phyloP scores from a whole-genome alignment of 2,888 invertebrate species.

The Nematopogon swammerdamellus region DNA sequence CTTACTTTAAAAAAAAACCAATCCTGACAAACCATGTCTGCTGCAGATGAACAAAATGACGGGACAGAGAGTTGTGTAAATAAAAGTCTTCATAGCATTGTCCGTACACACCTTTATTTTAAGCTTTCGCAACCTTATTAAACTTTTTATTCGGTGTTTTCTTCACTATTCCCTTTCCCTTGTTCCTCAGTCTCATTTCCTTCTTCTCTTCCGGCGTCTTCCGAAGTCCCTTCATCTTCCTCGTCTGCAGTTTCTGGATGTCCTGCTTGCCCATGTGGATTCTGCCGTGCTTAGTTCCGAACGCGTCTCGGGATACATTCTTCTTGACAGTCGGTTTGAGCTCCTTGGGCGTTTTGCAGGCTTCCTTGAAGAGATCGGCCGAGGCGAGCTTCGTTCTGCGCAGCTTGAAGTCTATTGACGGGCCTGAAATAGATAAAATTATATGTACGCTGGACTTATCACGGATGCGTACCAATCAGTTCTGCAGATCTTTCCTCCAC shows the following conservation, averaged over 20 bases:
- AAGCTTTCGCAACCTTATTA: too few relatives aligned
- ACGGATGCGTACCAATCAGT: too few relatives aligned
- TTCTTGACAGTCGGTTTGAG: slow-evolving; percentile 81
- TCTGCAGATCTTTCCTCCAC: too few relatives aligned
- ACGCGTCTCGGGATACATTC: slow-evolving; percentile 82
- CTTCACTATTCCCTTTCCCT: slow-evolving; percentile 26
- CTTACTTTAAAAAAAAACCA: too few relatives aligned
- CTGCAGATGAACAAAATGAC: too few relatives aligned
- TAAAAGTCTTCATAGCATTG: too few relatives aligned
- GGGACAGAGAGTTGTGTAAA: too few relatives aligned
- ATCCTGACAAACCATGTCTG: too few relatives aligned
- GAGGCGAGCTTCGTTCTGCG: slow-evolving; percentile 87
- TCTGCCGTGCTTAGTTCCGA: slow-evolving; percentile 88
- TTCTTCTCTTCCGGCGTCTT: slow-evolving; percentile 70
- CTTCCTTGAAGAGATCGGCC: slow-evolving; percentile 81
- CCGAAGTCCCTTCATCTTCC: slow-evolving; percentile 86
- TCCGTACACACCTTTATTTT: too few relatives aligned
- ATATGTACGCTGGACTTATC: too few relatives aligned
- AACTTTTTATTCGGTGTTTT: slow-evolving; percentile 11
- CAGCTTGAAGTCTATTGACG: slow-evolving; percentile 82
- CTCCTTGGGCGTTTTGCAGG: slow-evolving; percentile 77
- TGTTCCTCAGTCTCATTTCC: slow-evolving; percentile 51
- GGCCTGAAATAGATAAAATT: slow-evolving; percentile 61
- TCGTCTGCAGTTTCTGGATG: slow-evolving; percentile 78
- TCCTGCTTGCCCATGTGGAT: slow-evolving; percentile 93